Evolutionary conservation across 2,888 invertebrate genomes (phyloP).

Genomic region (Fragum sueziense): DNA sequence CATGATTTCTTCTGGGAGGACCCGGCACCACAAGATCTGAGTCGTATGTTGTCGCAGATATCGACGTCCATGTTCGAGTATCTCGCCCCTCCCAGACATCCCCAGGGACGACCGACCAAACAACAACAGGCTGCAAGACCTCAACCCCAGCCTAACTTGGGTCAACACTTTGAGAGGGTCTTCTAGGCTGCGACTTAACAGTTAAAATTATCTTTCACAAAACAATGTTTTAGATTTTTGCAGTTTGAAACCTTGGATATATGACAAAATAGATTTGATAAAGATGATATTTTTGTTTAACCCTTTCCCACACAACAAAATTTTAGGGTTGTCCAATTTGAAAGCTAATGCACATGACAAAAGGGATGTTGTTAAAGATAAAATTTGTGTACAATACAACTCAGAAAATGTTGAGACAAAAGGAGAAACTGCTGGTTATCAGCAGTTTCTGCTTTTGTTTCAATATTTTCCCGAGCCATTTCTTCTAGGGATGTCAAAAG

Average conservation of each 20-base stretch:
- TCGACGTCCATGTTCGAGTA: constrained; percentile 98
- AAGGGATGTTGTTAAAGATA: too few species aligned
- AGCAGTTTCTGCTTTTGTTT: too few species aligned
- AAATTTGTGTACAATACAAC: too few species aligned
- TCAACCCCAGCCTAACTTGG: constrained; percentile 63
- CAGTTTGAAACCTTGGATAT: not conserved
- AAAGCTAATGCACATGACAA: too few species aligned
- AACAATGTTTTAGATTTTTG: not conserved
- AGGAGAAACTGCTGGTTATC: too few species aligned
- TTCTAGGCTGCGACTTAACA: not conserved
- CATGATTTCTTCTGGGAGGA: constrained; percentile 99
- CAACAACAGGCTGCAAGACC: constrained; percentile 43
- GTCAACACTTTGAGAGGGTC: constrained; percentile 50
- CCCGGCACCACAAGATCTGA: constrained; percentile 90
- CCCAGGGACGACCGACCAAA: constrained; percentile 33
- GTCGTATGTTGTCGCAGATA: constrained; percentile 94
- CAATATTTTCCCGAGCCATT: too few species aligned
- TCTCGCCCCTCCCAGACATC: constrained; percentile 89
- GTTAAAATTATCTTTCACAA: too few species aligned
- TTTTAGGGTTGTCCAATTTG: too few species aligned
- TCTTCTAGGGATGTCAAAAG: too few species aligned
- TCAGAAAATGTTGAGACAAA: too few species aligned
- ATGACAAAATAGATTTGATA: not conserved
- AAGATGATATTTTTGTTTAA: too few species aligned
- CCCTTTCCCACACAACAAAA: too few species aligned